Base-by-base conservation (phyloP, 2,888 invertebrate species). In the Thecocarcelia acutangulata region DNA sequence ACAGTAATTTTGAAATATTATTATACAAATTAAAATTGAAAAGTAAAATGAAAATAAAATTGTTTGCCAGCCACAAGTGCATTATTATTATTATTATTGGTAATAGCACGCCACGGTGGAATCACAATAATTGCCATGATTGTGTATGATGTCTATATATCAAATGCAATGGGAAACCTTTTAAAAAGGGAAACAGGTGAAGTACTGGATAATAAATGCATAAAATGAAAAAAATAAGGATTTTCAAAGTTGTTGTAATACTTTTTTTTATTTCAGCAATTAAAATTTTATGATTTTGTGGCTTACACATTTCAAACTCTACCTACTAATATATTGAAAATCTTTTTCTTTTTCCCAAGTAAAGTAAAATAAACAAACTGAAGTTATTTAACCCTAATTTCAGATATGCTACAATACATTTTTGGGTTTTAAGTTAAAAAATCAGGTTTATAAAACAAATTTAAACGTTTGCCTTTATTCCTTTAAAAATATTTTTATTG, bases 131-230 rank as follows among this genome's bases (percentile, higher is more conserved):
- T 52, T 61, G 75, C 33, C 59, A 68, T 68, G n/a, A 76, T 50
- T 68, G 37, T 61, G 59, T 44, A 17, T 54, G 46, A 76, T 61
- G 52, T 66, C 74, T 74, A 58, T 66, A 58, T 66, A 66, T 66
- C 64, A 74, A 64, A 58, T 24, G 40, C 17, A 28, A 64, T 66
- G 40, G 54, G 37, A 48, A 58, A 48, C 17, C 37, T 66, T 58
- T 64, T 40, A 13, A 1, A 15, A 59, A 56, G 33, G 46, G 15
- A 73, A 56, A 13, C 56, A 37, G 37, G 21, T 48, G 21, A 44
- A 44, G 33, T 33, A 19, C 3, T 12, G 13, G 40, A 1, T 19
- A 56, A 28, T 74, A 74, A 74, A 64, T 66, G 17, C 46, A 17
- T 37, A 8, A 17, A 40, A 12, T 8, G 3, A 48, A 54, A 72